Conservation (phyloP, 2,797 vertebrate species). For the Carapus acus region DNA sequence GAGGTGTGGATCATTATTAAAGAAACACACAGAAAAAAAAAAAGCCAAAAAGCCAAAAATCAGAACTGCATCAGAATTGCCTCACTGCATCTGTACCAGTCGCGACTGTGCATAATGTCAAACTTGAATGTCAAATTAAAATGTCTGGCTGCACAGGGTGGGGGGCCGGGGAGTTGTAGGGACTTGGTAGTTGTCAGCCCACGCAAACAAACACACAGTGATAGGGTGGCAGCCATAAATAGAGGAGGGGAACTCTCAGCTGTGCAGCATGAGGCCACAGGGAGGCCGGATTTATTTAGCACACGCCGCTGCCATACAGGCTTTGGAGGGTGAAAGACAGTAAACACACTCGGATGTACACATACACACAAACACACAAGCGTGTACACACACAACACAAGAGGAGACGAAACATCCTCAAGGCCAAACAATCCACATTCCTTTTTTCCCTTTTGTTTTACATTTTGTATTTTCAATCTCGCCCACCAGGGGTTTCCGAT, state of each 20-base stretch:
- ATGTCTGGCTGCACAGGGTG: neutral
- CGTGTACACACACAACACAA: constrained; percentile 10
- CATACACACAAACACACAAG: constrained; percentile 2
- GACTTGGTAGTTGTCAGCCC: neutral
- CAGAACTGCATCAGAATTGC: neutral
- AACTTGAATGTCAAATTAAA: constrained; percentile 7
- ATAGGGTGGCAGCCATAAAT: constrained; percentile 37
- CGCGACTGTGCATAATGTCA: constrained; percentile 6
- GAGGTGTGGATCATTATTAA: neutral
- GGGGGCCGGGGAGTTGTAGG: too few species aligned
- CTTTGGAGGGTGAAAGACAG: neutral
- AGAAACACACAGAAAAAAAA: neutral
- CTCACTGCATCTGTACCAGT: too few species aligned
- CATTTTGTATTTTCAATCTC: too few species aligned
- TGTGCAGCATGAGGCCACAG: constrained; percentile 2
- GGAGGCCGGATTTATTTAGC: constrained; percentile 27
- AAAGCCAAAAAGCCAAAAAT: neutral
- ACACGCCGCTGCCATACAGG: neutral
- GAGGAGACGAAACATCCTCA: neutral
- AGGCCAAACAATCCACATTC: too few species aligned
- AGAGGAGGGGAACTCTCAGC: constrained; percentile 30
- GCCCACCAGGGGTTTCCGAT: too few species aligned
- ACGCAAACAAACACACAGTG: constrained; percentile 6
- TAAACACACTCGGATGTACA: neutral
- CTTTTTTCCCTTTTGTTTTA: too few species aligned